Conservation (phyloP, 2,888 invertebrate species). For the Sarcophaga variegata region DNA sequence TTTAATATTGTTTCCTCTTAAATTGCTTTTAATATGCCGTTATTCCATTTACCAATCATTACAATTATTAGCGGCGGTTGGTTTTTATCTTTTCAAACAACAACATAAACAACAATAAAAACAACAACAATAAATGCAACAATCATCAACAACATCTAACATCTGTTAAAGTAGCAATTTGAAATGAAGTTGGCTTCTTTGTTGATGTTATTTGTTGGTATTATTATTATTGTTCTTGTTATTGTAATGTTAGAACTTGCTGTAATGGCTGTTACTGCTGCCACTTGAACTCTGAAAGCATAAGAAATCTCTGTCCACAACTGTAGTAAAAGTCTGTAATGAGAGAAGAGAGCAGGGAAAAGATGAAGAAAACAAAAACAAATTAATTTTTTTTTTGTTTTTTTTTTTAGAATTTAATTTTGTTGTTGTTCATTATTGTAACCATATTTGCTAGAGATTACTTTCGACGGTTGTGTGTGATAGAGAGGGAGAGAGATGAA, state of each 20-base stretch:
- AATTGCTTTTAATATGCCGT: constrained; percentile 67
- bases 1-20: constrained; percentile 69
- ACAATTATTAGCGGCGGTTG: constrained; percentile 70
- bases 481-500: background rate
- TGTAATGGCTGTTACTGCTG: constrained; percentile 27
- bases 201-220: constrained; percentile 18
- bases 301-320: constrained; percentile 62
- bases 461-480: background rate
- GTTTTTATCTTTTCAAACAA: constrained; percentile 63
- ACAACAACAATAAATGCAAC: constrained; percentile 14
- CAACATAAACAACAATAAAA: background rate
- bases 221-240: constrained; percentile 3
- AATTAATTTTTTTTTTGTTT: constrained; percentile 40
- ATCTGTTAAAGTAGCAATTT: constrained; percentile 52
- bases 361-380: constrained; percentile 28
- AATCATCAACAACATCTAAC: constrained; percentile 36
- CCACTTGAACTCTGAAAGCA: constrained; percentile 57
- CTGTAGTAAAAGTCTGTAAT: constrained; percentile 58
- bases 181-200: constrained; percentile 16
- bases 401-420: constrained; percentile 39
- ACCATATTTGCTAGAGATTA: background rate
- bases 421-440: constrained; percentile 10
- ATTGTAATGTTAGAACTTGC: background rate
- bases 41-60: constrained; percentile 69
- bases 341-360: constrained; percentile 34